Conservation (phyloP, 2,797 vertebrate genomes). For the Pempheris klunzingeri region DNA sequence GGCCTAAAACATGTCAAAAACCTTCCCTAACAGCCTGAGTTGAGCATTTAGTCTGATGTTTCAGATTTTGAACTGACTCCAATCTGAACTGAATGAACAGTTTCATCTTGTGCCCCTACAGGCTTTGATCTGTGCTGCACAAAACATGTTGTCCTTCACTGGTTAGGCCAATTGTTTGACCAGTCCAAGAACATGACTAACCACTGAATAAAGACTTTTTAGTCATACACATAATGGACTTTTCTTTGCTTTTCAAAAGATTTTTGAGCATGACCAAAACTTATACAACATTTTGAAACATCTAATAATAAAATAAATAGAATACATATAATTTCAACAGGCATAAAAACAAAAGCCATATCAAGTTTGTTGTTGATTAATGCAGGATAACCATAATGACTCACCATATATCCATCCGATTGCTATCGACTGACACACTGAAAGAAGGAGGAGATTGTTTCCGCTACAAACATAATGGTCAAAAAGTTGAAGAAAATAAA, state of each 20-base stretch:
- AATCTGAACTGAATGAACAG: neutral
- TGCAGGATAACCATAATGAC: constrained; percentile 23
- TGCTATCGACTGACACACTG: constrained; percentile 80
- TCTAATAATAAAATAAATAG: neutral
- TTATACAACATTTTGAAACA: neutral
- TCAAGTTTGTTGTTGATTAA: neutral
- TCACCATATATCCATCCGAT: constrained; percentile 84
- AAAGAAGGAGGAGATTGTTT: constrained; percentile 82
- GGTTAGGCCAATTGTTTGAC: neutral
- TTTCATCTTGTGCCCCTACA: neutral
- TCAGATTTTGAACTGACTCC: neutral
- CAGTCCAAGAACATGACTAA: neutral
- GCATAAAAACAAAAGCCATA: neutral
- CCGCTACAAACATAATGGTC: constrained; percentile 84
- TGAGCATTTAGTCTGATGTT: neutral
- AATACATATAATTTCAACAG: neutral
- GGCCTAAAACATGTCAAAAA: neutral
- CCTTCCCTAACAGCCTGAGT: neutral
- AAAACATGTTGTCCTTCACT: neutral
- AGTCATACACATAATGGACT: neutral
- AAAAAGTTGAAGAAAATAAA: constrained; percentile 84
- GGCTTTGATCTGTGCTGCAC: neutral
- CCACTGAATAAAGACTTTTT: neutral
- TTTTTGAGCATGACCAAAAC: neutral
- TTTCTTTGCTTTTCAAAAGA: neutral